Conservation (phyloP, 2,113 vertebrate genomes). For the Gymnorhina tibicen region DNA sequence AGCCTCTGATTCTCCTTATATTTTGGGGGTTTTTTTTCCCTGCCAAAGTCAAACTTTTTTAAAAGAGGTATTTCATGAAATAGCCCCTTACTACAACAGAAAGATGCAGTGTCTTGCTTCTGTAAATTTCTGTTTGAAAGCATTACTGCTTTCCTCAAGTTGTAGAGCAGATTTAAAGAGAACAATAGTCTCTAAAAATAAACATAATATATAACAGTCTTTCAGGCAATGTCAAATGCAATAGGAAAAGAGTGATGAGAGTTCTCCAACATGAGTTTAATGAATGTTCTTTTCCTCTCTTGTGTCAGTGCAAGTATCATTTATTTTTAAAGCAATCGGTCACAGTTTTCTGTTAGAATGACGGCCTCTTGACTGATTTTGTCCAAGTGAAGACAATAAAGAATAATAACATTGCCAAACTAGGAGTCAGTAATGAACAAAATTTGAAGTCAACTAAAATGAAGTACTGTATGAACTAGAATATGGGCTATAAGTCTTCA, state of each 20-base stretch:
- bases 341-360: conserved; percentile 56
- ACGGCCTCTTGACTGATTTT: conserved; percentile 59
- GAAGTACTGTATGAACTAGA: background rate
- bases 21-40: background rate
- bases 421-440: conserved; percentile 39
- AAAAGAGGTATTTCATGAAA: background rate
- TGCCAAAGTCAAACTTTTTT: background rate
- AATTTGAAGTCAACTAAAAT: conserved; percentile 33
- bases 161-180: conserved; percentile 44
- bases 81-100: background rate
- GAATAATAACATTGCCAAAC: conserved; percentile 39
- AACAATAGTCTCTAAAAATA: conserved; percentile 72
- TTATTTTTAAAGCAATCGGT: conserved; percentile 64
- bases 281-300: conserved; percentile 51
- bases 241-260: conserved; percentile 61
- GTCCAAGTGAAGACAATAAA: conserved; percentile 55
- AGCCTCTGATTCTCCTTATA: background rate
- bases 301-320: conserved; percentile 54
- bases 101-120: background rate
- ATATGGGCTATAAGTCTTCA: background rate
- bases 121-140: conserved; percentile 18
- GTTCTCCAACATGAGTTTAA: conserved; percentile 62
- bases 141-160: conserved; percentile 10
- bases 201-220: conserved; percentile 64
- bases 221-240: conserved; percentile 63